phyloP scores from a whole-genome alignment of 2,888 invertebrate genomes.

The Cremastinae sp. region DNA sequence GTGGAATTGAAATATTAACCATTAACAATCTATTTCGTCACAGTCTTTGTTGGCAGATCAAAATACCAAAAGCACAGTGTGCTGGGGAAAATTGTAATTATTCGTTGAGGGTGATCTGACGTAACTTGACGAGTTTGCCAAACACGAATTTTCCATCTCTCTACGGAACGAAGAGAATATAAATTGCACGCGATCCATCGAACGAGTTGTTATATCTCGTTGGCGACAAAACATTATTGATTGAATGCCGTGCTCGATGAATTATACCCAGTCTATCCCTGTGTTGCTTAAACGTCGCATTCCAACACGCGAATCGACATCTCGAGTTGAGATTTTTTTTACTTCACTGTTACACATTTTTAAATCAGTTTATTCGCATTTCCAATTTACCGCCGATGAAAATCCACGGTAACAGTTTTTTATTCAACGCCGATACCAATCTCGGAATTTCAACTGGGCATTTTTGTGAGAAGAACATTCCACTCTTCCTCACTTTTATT shows the following conservation, averaged over 20 bases:
- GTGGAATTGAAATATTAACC: too few species aligned
- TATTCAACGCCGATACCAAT: too few species aligned
- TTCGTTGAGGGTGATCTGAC: slow-evolving; percentile 12
- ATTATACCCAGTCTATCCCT: slow-evolving; percentile 30
- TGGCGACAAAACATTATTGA: slow-evolving; percentile 58
- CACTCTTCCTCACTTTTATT: too few species aligned
- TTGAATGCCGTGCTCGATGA: slow-evolving; percentile 55
- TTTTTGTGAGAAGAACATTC: too few species aligned
- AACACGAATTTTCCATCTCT: slow-evolving; percentile 44
- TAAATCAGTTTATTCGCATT: too few species aligned
- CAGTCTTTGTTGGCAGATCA: neutral
- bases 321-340: slow-evolving; percentile 20
- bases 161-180: slow-evolving; percentile 12
- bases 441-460: too few species aligned
- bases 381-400: too few species aligned
- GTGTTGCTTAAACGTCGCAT: slow-evolving; percentile 33
- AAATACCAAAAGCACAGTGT: slow-evolving; percentile 12
- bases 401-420: too few species aligned
- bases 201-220: slow-evolving; percentile 8
- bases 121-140: slow-evolving; percentile 35
- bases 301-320: slow-evolving; percentile 1
- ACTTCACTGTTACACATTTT: too few species aligned
- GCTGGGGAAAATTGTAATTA: slow-evolving; percentile 35
- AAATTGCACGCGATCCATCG: slow-evolving; percentile 47
- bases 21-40: neutral